phyloP scores from a whole-genome alignment of 2,888 invertebrate species.

The Pseudoips prasinana region DNA sequence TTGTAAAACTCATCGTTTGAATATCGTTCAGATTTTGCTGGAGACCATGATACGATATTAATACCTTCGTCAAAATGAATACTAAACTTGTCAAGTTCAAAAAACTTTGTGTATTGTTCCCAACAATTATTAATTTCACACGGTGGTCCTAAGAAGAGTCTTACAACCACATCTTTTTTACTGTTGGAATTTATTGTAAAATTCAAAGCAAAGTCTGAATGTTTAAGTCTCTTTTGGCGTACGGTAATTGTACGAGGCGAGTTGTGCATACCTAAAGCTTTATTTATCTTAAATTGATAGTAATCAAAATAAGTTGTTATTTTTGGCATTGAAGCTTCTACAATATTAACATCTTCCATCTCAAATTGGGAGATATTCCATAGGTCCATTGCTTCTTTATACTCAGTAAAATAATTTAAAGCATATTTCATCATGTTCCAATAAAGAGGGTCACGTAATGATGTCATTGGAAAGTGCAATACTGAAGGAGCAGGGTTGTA shows the following conservation, averaged over 20 bases:
- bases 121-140: conserved; percentile 55
- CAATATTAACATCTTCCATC: conserved; percentile 48
- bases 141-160: conserved; percentile 65
- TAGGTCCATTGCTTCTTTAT: conserved; percentile 48
- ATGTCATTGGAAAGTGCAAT: conserved; percentile 66
- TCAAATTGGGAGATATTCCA: conserved; percentile 52
- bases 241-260: conserved; percentile 41
- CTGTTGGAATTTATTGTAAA: conserved; percentile 52
- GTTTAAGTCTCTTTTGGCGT: conserved; percentile 59
- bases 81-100: conserved; percentile 56
- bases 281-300: conserved; percentile 54
- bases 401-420: conserved; percentile 58
- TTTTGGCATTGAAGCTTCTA: conserved; percentile 44
- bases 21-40: conserved; percentile 45
- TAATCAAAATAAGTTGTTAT: conserved; percentile 60
- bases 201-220: conserved; percentile 51
- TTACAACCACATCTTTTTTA: conserved; percentile 43
- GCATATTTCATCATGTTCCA: conserved; percentile 58
- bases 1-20: conserved; percentile 54
- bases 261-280: conserved; percentile 37
- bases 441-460: conserved; percentile 63
- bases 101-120: conserved; percentile 51
- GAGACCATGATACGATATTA: conserved; percentile 55
- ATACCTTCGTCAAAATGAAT: conserved; percentile 47
- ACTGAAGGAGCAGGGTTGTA: conserved; percentile 68